Conservation (phyloP, 2,797 vertebrate species). For the Darevskia nairensis region DNA sequence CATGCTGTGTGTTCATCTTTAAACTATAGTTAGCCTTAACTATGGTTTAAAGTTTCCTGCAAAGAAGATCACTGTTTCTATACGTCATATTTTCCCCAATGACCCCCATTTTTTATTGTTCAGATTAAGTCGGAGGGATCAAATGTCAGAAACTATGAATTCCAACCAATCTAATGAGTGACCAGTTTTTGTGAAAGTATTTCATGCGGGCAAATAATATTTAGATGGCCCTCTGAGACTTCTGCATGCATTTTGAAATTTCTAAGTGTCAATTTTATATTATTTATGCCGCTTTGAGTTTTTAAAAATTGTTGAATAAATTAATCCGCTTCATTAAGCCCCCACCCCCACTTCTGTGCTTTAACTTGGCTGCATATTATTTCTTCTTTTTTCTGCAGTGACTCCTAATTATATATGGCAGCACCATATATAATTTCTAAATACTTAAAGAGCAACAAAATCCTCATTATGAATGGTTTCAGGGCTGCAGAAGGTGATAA, state of each 20-base stretch:
- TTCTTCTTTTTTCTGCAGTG: not conserved
- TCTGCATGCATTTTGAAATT: not conserved
- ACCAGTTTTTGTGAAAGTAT: constrained; percentile 26
- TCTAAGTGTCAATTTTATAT: not conserved
- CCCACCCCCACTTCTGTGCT: not conserved
- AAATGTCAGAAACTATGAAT: constrained; percentile 31
- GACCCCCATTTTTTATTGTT: constrained; percentile 37
- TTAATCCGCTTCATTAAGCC: not conserved
- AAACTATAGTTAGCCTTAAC: too few relatives aligned
- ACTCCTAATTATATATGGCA: not conserved
- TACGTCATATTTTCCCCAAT: constrained; percentile 17
- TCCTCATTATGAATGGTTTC: constrained; percentile 19
- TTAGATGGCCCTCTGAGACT: not conserved
- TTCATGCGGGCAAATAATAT: constrained; percentile 21
- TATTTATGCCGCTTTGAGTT: not conserved
- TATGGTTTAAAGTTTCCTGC: too few relatives aligned
- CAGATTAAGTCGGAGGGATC: not conserved
- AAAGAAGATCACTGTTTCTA: constrained; percentile 36
- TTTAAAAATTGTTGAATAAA: constrained; percentile 18
- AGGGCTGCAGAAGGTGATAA: not conserved
- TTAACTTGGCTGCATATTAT: not conserved
- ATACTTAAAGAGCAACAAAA: constrained; percentile 11
- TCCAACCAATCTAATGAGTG: constrained; percentile 19
- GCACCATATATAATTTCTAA: not conserved
- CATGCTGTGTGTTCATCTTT: too few relatives aligned